Conservation (phyloP, 2,888 invertebrate genomes). For the Xanthorhoe designata region DNA sequence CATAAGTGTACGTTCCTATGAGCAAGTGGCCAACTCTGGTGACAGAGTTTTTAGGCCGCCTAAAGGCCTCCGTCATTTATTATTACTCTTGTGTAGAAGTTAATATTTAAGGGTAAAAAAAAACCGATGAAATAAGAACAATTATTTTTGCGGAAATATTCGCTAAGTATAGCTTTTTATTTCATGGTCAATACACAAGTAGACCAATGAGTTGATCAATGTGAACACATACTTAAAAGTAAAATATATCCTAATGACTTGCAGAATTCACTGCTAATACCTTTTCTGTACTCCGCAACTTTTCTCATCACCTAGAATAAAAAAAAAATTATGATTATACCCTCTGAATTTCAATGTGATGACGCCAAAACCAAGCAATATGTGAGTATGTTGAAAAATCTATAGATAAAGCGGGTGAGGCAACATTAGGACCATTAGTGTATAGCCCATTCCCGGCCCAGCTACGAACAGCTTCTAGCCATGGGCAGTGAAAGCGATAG, state of each 20-base stretch:
- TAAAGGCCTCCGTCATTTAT: too few relatives aligned
- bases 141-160: neutral
- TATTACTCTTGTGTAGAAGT: too few relatives aligned
- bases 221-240: constrained; percentile 35
- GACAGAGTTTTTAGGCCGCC: too few relatives aligned
- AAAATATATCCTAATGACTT: constrained; percentile 38
- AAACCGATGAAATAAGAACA: neutral
- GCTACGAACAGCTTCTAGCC: too few relatives aligned
- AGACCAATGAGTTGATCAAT: constrained; percentile 17
- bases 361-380: too few relatives aligned
- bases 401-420: too few relatives aligned
- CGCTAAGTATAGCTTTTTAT: constrained; percentile 23
- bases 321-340: constrained; percentile 23
- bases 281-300: constrained; percentile 3
- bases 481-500: too few relatives aligned
- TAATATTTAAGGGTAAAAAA: neutral
- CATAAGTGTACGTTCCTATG: too few relatives aligned
- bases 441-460: too few relatives aligned
- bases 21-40: too few relatives aligned
- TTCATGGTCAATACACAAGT: constrained; percentile 17
- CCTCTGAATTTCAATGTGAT: neutral
- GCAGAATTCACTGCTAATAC: constrained; percentile 28
- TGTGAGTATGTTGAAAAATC: too few relatives aligned
- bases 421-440: too few relatives aligned
- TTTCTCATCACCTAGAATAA: constrained; percentile 40